Percentiles rank a stretch among this genome's conserved stretches.
These are phyloP conservation scores for Limnephilus auricula DNA, from an alignment of 2,888 invertebrate genomes.

Conservation along the genomic window DNA sequence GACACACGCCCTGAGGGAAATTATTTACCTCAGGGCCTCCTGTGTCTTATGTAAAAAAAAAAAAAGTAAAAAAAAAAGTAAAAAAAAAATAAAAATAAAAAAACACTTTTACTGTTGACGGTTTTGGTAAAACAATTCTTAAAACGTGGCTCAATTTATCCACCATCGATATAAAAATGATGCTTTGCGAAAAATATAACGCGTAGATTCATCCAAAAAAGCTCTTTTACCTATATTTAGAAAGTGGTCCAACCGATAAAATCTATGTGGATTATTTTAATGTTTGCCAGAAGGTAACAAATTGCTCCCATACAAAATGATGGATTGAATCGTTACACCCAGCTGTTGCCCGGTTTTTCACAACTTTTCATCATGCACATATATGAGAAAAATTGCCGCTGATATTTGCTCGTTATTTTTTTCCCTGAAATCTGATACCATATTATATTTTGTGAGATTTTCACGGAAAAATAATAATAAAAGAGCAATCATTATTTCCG, in stretches of 20 bases:
- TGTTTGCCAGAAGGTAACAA: slow-evolving; percentile 58
- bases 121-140: background rate
- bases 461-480: slow-evolving; percentile 26
- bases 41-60: no score
- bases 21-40: no score
- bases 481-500: background rate
- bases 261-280: slow-evolving; percentile 61
- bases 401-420: slow-evolving; percentile 51
- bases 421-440: slow-evolving; percentile 38
- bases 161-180: background rate
- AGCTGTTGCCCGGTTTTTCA: slow-evolving; percentile 64
- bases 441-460: background rate
- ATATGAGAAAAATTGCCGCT: slow-evolving; percentile 51
- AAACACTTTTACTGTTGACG: background rate
- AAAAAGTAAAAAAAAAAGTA: no score
- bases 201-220: background rate
- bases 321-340: slow-evolving; percentile 64
- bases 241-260: slow-evolving; percentile 51
- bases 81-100: no score
- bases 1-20: no score
- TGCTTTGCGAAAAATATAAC: background rate
- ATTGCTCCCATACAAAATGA: slow-evolving; percentile 59
- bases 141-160: background rate
- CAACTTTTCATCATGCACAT: slow-evolving; percentile 60
- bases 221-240: background rate